Percentiles rank a stretch among this genome's conserved stretches.
Evolutionary conservation across 2,113 vertebrate genomes (phyloP).

Genomic region (Recurvirostra avosetta): DNA sequence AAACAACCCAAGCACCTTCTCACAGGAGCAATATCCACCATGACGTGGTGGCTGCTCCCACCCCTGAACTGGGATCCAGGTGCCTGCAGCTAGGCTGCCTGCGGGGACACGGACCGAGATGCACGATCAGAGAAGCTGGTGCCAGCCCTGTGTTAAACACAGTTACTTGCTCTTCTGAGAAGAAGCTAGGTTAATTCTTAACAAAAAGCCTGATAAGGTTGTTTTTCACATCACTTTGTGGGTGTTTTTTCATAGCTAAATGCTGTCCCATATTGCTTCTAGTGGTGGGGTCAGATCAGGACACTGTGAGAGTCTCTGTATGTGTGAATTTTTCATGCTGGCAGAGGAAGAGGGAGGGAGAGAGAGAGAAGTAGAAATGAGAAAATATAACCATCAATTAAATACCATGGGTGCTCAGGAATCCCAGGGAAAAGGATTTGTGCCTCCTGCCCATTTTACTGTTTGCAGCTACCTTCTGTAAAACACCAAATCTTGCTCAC

Average conservation of each 20-base stretch:
- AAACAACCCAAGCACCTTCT: not conserved
- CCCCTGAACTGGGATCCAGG: not conserved
- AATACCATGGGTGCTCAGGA: not conserved
- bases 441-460: not conserved
- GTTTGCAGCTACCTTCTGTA: not conserved
- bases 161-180: not conserved
- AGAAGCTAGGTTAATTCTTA: not conserved
- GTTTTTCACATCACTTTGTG: not conserved
- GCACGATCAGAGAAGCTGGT: not conserved
- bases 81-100: not conserved
- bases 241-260: not conserved
- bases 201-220: not conserved
- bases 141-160: not conserved
- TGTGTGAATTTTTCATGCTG: slow-evolving; percentile 39
- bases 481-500: not conserved
- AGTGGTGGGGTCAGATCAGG: slow-evolving; percentile 1
- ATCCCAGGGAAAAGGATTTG: not conserved
- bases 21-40: not conserved
- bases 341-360: not conserved
- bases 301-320: not conserved
- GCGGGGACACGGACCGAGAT: fast-evolving
- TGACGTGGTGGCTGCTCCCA: not conserved
- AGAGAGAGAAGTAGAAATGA: not conserved
- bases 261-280: not conserved
- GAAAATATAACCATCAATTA: not conserved